Conservation (phyloP, 2,113 vertebrate species). For the Leptosomus discolor region DNA sequence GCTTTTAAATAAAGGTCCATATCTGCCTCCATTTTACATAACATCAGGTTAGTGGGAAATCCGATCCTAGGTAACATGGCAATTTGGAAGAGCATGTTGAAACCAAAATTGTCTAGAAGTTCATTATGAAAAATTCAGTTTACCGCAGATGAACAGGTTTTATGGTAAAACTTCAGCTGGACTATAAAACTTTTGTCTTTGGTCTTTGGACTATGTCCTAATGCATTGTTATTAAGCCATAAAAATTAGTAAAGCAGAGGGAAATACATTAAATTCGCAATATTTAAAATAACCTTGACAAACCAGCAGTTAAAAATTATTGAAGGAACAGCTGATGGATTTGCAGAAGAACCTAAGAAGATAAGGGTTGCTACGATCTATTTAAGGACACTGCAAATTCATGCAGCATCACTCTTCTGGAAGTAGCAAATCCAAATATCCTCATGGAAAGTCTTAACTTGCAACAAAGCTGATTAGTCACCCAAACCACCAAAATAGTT, state of each 20-base stretch:
- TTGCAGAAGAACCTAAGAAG: not conserved
- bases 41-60: not conserved
- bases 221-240: not conserved
- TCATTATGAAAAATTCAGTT: not conserved
- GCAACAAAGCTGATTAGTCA: conserved; percentile 41
- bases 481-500: conserved; percentile 11
- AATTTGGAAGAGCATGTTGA: not conserved
- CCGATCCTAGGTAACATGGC: not conserved
- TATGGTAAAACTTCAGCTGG: not conserved
- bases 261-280: not conserved
- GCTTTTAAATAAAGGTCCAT: not conserved
- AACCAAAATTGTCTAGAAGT: not conserved
- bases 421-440: conserved; percentile 17
- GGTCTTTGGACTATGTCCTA: not conserved
- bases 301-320: not conserved
- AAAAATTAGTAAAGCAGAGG: not conserved
- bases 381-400: conserved; percentile 24
- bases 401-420: not conserved
- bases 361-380: not conserved
- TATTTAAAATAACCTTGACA: not conserved
- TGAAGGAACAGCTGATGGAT: not conserved
- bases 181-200: not conserved
- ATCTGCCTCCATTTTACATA: not conserved
- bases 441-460: conserved; percentile 15
- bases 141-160: not conserved